Evolutionary conservation across 2,113 vertebrate genomes (phyloP).

Genomic region (Prunella fulvescens): DNA sequence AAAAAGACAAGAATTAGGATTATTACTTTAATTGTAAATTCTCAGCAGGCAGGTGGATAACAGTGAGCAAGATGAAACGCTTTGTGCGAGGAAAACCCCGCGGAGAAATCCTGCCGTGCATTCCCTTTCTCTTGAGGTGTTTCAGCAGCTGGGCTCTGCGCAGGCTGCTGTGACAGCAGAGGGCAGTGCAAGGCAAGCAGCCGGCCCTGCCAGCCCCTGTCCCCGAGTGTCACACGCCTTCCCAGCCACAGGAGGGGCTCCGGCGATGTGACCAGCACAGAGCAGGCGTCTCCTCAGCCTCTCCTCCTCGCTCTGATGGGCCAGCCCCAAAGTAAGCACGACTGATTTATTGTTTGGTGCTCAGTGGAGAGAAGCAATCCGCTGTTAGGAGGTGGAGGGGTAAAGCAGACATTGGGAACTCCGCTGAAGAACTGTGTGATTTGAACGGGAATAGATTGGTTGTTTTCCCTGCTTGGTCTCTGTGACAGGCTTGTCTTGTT

Average conservation of each 20-base stretch:
- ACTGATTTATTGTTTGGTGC: rapidly evolving
- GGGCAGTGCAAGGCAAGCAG: conserved; percentile 25
- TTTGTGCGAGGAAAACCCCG: not conserved
- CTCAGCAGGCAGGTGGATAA: not conserved
- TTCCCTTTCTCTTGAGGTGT: rapidly evolving
- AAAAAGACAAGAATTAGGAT: not conserved
- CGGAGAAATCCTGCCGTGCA: rapidly evolving
- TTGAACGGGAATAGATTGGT: not conserved
- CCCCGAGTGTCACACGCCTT: not conserved
- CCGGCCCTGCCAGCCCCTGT: not conserved
- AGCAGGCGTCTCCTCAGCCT: not conserved
- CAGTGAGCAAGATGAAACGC: not conserved
- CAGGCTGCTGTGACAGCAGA: not conserved
- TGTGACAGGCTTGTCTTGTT: not conserved
- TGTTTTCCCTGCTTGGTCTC: not conserved
- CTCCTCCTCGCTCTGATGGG: not conserved
- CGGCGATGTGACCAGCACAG: rapidly evolving
- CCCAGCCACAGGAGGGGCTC: rapidly evolving
- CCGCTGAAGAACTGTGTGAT: not conserved
- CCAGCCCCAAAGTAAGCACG: rapidly evolving
- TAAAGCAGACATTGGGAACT: not conserved
- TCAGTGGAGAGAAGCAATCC: not conserved
- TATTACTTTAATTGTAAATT: not conserved
- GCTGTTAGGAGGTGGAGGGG: not conserved
- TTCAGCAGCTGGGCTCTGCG: rapidly evolving